Conservation (phyloP, 2,113 vertebrate species). For the Sander vitreus region DNA sequence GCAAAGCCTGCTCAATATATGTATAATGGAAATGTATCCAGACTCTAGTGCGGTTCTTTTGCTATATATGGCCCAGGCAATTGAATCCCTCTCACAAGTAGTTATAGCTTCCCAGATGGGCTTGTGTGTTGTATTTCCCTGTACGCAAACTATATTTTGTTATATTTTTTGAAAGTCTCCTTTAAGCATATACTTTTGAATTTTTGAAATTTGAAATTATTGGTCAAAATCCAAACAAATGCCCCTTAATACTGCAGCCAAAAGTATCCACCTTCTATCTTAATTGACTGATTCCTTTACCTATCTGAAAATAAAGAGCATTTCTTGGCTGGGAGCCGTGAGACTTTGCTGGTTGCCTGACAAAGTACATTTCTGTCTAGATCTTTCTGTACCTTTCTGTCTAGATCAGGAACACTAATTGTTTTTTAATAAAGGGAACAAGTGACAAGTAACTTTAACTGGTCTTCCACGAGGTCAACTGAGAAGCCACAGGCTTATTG, state of each 20-base stretch:
- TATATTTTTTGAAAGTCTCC: not conserved
- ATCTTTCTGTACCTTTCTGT: conserved; percentile 21
- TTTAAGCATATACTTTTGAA: not conserved
- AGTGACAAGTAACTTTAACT: conserved; percentile 27
- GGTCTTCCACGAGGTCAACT: conserved; percentile 2
- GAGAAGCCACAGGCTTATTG: conserved; percentile 54
- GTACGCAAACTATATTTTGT: not conserved
- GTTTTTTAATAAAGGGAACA: conserved; percentile 40
- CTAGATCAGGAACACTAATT: conserved; percentile 13
- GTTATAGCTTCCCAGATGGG: not conserved
- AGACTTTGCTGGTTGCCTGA: not conserved
- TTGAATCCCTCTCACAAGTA: not conserved
- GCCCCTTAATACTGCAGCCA: not conserved
- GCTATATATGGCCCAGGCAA: not conserved
- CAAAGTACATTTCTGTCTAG: conserved; percentile 13
- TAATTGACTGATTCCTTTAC: not conserved
- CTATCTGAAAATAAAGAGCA: too few species aligned
- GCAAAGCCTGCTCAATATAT: not conserved
- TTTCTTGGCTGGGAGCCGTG: not conserved
- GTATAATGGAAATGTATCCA: not conserved
- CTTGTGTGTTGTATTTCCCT: not conserved
- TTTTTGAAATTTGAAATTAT: not conserved
- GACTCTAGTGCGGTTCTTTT: not conserved
- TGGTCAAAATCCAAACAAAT: not conserved
- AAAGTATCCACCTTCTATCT: not conserved